Conservation (phyloP, 2,888 invertebrate species). For the Tanypteryx hageni region DNA sequence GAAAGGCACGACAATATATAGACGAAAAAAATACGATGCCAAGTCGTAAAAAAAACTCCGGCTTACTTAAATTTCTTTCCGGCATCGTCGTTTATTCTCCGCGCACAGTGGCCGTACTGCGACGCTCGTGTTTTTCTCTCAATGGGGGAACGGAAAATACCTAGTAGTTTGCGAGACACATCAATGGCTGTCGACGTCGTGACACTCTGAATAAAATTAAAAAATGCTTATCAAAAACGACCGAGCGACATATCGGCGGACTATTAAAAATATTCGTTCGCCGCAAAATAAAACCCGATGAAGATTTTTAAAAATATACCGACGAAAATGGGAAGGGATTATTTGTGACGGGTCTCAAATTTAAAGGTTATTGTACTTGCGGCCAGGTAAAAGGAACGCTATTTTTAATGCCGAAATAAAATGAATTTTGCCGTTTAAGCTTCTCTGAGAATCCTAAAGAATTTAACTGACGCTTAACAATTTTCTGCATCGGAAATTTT, state of each 20-base stretch:
- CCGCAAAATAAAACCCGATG: not conserved
- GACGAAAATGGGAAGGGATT: not conserved
- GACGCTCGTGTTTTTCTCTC: not conserved
- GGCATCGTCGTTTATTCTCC: not conserved
- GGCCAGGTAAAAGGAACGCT: not conserved
- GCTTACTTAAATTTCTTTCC: not conserved
- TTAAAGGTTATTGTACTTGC: not conserved
- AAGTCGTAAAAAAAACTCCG: no score
- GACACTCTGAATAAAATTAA: not conserved
- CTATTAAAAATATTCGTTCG: not conserved
- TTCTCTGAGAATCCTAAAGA: no score
- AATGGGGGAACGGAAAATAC: not conserved
- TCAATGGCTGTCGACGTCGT: not conserved
- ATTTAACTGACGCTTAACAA: no score
- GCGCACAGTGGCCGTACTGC: not conserved
- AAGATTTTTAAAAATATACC: not conserved
- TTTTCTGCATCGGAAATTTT: no score
- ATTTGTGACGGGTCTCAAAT: not conserved
- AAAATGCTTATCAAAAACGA: not conserved
- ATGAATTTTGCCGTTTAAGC: no score
- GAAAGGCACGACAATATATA: no score
- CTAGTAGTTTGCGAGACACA: not conserved
- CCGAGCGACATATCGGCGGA: not conserved
- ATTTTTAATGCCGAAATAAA: not conserved
- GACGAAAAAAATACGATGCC: no score